Evolutionary conservation across 1,140 invertebrate species (phyloP), one percentile per base, ranked within the genome.

Genomic region (Formica exsecta): DNA sequence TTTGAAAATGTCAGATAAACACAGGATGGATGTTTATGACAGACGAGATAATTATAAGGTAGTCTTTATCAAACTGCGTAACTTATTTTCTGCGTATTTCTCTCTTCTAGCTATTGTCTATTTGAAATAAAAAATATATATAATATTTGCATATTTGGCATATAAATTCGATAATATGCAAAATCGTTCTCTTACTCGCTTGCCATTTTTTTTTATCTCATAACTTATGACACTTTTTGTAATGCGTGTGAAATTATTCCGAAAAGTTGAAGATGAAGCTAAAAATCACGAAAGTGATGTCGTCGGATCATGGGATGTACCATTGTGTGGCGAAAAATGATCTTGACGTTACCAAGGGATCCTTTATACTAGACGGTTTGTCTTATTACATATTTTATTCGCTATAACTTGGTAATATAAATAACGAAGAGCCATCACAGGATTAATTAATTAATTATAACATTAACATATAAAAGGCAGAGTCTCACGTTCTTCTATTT

Each of bases 291-390:
- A 96, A 96, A 68, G 93, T 98, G 29, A 95, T 95, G 29, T 93
- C 95, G 16, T 92, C 96, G 54, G 98, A 99, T 96, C 93, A 96
- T 81, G 96, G 97, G 13, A 95, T 96, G 57, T 99, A 98, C 93
- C 96, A 97, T 89, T 99, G 98, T 92, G 96, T 98, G 61, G 97
- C 96, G 32, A 98, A 98, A 92, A 99, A 98, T 93, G 97, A 97
- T 87, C 94, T 98, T 5, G 97, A 97, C 91, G 96, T 96, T 5
- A 97, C 97, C 13, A 97, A 96, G 92, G 98, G 98, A n/a, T 95
- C 96, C 75, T 96, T 98, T 86, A 96, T 96, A 36, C 93, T 98
- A 41, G 96, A 96, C 93, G 97, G 98, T 98, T 95, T 95, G 95
- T 91, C 16, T 64, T 13, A 54, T 8, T 25, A 36, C 41, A 6